phyloP scores from a whole-genome alignment of 2,113 vertebrate species.

The Phrynosoma blainvillii region DNA sequence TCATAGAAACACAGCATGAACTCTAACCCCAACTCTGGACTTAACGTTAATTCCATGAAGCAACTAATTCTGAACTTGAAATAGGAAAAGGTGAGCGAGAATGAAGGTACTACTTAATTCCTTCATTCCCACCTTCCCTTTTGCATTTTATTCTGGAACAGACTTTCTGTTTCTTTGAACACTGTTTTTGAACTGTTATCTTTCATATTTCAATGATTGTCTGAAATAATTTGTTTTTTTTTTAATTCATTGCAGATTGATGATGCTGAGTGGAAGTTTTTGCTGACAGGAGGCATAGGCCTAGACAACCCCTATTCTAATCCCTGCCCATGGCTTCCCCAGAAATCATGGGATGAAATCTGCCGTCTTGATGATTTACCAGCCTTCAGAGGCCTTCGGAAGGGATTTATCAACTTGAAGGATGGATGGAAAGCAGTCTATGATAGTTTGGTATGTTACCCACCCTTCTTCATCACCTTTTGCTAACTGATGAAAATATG shows the following conservation, averaged over 20 bases:
- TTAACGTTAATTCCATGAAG: not conserved
- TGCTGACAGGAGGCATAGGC: conserved; percentile 88
- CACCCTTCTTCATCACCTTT: not conserved
- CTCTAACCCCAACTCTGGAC: not conserved
- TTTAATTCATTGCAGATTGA: conserved; percentile 76
- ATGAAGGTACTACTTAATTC: too few species aligned
- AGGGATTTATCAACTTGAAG: conserved; percentile 76
- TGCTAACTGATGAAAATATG: not conserved
- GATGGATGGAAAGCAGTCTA: conserved; percentile 88
- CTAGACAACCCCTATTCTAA: conserved; percentile 86
- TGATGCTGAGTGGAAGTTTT: conserved; percentile 86
- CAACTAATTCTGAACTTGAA: too few species aligned
- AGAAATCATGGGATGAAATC: conserved; percentile 89
- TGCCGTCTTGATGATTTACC: conserved; percentile 82
- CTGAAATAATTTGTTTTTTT: not conserved
- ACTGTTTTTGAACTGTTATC: too few species aligned
- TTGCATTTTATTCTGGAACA: too few species aligned
- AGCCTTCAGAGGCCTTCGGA: conserved; percentile 77
- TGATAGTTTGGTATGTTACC: conserved; percentile 82
- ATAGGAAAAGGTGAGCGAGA: too few species aligned
- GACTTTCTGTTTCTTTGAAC: too few species aligned
- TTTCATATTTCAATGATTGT: not conserved
- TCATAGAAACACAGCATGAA: not conserved
- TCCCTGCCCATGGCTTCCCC: conserved; percentile 86
- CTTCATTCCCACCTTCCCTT: too few species aligned